Evolutionary conservation across 2,113 vertebrate genomes (phyloP).

Genomic region (Ovis canadensis): DNA sequence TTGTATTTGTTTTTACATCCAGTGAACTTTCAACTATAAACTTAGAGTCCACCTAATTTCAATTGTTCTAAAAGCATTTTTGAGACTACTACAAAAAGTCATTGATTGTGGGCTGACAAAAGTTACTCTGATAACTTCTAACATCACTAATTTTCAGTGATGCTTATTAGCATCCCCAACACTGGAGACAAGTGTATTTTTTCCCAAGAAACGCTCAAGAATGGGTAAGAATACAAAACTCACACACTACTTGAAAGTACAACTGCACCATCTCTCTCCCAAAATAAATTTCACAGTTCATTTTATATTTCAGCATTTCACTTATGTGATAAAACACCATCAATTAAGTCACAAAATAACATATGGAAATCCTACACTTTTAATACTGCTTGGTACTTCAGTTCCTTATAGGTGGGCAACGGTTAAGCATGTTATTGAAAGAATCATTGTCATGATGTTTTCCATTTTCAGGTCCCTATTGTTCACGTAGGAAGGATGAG

Average conservation of each 20-base stretch:
- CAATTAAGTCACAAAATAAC: not conserved
- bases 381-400: not conserved
- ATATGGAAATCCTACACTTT: not conserved
- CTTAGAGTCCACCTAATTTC: not conserved
- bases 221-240: not conserved
- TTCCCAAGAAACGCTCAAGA: not conserved
- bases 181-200: not conserved
- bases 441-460: not conserved
- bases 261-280: not conserved
- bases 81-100: constrained; percentile 19
- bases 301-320: not conserved
- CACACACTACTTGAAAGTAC: not conserved
- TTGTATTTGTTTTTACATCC: not conserved
- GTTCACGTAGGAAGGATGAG: not conserved
- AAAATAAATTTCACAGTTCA: constrained; percentile 12
- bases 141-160: not conserved
- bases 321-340: not conserved
- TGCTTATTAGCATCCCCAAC: not conserved
- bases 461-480: not conserved
- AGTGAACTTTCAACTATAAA: constrained; percentile 30
- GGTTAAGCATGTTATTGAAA: not conserved
- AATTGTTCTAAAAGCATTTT: constrained; percentile 24
- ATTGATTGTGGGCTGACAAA: not conserved
- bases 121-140: not conserved
- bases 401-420: not conserved